These are phyloP conservation scores for Trichonephila clavipes DNA, from an alignment of 1,140 invertebrate species.

Conservation along the genomic window DNA sequence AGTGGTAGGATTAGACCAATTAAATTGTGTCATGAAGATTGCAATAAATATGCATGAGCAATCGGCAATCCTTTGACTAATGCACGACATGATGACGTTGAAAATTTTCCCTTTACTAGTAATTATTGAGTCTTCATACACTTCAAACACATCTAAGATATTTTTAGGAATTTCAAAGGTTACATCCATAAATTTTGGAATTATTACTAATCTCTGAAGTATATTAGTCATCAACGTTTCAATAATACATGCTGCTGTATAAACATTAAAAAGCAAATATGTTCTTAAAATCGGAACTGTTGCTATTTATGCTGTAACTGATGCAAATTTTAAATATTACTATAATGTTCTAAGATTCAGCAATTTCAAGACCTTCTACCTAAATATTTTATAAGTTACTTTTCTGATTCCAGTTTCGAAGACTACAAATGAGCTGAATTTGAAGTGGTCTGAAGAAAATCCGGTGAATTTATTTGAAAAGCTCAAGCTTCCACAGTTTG, in stretches of 20 bases:
- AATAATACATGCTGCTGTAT: too few relatives aligned
- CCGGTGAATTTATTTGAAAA: conserved; percentile 88
- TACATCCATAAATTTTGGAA: too few relatives aligned
- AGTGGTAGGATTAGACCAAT: too few relatives aligned
- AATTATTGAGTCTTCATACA: too few relatives aligned
- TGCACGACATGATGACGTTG: too few relatives aligned
- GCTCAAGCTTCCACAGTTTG: conserved; percentile 89
- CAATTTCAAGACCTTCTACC: neutral
- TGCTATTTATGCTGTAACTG: neutral
- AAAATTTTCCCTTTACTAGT: too few relatives aligned
- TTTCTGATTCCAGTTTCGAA: conserved; percentile 82
- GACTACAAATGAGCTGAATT: conserved; percentile 85
- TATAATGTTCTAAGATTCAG: neutral
- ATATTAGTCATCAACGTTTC: neutral
- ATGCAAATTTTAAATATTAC: neutral
- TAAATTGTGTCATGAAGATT: too few relatives aligned
- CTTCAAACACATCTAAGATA: too few relatives aligned
- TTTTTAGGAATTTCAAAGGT: too few relatives aligned
- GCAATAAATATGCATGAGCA: too few relatives aligned
- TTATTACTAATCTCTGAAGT: neutral
- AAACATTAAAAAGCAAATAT: neutral
- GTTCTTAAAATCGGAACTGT: neutral
- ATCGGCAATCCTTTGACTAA: too few relatives aligned
- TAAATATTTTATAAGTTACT: conserved; percentile 56
- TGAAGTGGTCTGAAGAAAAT: conserved; percentile 88